Conservation (phyloP, 2,113 vertebrate genomes). For the Nothocercus julius region DNA sequence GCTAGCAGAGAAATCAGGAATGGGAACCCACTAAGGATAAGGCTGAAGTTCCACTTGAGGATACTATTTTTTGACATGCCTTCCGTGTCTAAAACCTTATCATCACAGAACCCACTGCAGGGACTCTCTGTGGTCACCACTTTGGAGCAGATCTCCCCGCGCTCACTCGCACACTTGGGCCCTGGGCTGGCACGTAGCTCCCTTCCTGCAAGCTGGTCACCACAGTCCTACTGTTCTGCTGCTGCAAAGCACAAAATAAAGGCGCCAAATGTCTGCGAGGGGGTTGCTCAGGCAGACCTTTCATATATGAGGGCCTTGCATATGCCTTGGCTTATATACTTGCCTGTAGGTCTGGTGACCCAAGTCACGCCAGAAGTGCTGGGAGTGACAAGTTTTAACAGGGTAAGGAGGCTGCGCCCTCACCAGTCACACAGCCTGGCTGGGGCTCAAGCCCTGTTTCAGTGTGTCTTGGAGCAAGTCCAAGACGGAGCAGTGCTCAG, state of each 20-base stretch:
- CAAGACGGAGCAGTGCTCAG: not conserved
- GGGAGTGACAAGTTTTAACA: not conserved
- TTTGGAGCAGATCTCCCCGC: not conserved
- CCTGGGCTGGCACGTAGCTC: rapidly evolving
- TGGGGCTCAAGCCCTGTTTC: constrained; percentile 33
- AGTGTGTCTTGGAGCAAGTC: not conserved
- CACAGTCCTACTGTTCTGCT: not conserved
- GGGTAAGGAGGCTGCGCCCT: constrained; percentile 4
- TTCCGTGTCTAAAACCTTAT: not conserved
- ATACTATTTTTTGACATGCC: not conserved
- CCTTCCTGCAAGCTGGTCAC: not conserved
- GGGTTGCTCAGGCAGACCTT: not conserved
- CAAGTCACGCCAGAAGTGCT: not conserved
- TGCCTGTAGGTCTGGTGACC: not conserved
- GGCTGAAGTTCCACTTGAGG: not conserved
- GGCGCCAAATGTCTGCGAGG: not conserved
- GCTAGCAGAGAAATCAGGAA: not conserved
- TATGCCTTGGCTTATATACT: not conserved
- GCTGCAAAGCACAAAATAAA: not conserved
- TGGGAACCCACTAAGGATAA: not conserved
- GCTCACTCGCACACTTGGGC: not conserved
- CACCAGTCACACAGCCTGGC: not conserved
- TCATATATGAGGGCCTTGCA: too few relatives aligned
- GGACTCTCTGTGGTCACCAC: not conserved
- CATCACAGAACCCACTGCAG: not conserved